Evolutionary conservation across 2,888 invertebrate genomes (phyloP).

Genomic region (Podabrus alpinus): DNA sequence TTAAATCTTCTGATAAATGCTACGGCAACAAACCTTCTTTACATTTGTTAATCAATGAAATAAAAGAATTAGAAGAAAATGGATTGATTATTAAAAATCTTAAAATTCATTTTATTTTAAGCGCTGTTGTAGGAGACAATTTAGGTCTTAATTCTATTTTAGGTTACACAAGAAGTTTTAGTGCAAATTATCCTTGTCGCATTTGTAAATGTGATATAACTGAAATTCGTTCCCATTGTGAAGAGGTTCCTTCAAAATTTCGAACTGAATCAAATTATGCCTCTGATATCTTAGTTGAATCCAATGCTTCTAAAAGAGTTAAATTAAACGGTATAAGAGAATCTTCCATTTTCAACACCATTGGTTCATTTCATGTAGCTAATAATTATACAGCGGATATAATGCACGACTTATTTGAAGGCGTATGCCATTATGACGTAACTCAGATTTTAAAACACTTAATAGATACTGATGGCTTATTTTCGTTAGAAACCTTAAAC

Average conservation of each 20-base stretch:
- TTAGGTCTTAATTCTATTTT: background rate
- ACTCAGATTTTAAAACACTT: no score
- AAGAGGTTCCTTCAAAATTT: slow-evolving; percentile 7
- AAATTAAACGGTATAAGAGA: slow-evolving; percentile 7
- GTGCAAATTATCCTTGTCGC: background rate
- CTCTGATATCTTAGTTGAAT: background rate
- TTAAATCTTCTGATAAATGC: no score
- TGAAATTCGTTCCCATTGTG: background rate
- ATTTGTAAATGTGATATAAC: slow-evolving; percentile 1
- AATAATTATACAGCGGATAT: no score
- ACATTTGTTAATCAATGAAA: background rate
- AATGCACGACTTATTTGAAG: no score
- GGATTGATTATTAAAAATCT: background rate
- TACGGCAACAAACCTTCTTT: background rate
- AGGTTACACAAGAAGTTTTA: slow-evolving; percentile 6
- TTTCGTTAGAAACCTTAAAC: no score
- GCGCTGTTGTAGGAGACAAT: slow-evolving; percentile 2
- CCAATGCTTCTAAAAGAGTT: background rate
- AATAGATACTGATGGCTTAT: no score
- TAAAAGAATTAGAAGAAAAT: background rate
- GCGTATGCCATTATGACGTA: no score
- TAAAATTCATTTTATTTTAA: background rate
- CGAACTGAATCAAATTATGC: slow-evolving; percentile 7
- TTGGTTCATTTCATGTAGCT: no score
- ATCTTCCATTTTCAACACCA: background rate